Conservation (phyloP, 1,140 invertebrate genomes). For the Helicoverpa zea region DNA sequence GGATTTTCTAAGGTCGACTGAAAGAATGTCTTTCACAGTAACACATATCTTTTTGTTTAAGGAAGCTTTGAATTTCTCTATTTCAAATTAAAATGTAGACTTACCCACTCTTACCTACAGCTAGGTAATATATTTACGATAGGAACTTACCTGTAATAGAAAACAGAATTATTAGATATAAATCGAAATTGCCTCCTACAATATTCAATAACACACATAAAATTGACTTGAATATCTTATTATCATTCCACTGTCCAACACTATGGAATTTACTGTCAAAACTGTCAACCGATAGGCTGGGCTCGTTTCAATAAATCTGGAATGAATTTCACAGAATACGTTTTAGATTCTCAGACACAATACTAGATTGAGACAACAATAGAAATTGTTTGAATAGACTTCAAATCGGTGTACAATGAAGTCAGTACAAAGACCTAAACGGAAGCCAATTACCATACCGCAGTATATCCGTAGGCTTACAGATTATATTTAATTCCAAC, state of each 20-base stretch:
- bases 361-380: conserved; percentile 10
- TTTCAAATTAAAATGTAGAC: background rate
- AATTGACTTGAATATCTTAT: background rate
- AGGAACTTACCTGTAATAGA: conserved; percentile 32
- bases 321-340: background rate
- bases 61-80: too few species aligned
- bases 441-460: conserved; percentile 31
- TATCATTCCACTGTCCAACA: conserved; percentile 7
- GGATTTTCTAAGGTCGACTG: background rate
- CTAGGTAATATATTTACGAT: background rate
- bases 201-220: background rate
- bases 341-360: conserved; percentile 1
- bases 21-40: background rate
- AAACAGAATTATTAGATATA: conserved; percentile 14
- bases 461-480: background rate
- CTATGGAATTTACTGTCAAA: background rate
- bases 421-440: conserved; percentile 23
- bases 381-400: conserved; percentile 15
- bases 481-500: conserved; percentile 25
- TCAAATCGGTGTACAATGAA: background rate
- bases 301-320: background rate
- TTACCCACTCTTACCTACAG: conserved; percentile 6
- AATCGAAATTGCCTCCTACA: background rate
- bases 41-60: too few species aligned
- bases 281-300: background rate